A percentile compares a stretch with the other conserved stretches of the same genome.
Evolutionary conservation across 2,797 vertebrate species (phyloP).

Genomic region (Lophius americanus): DNA sequence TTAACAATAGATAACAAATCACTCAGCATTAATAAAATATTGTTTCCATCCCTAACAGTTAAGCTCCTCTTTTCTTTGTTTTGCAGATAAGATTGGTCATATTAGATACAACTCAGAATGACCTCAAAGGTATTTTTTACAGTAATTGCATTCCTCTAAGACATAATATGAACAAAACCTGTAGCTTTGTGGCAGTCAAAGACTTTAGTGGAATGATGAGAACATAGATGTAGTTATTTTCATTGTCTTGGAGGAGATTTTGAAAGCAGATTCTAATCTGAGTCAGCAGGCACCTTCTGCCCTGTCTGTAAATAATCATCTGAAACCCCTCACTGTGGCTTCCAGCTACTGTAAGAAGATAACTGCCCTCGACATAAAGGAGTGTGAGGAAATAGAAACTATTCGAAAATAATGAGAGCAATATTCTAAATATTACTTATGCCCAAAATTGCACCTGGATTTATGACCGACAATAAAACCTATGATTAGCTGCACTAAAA

Average conservation of each 20-base stretch:
- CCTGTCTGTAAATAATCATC: constrained; percentile 40
- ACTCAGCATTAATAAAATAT: too few species aligned
- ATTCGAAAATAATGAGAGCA: constrained; percentile 61
- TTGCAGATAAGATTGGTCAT: neutral
- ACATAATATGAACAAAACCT: neutral
- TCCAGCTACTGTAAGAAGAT: constrained; percentile 42
- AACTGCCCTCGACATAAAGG: constrained; percentile 41
- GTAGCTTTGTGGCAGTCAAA: constrained; percentile 1
- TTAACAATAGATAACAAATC: too few species aligned
- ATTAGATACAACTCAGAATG: neutral
- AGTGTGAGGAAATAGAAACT: constrained; percentile 46
- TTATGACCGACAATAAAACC: constrained; percentile 55
- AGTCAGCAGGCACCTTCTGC: constrained; percentile 40
- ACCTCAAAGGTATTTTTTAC: too few species aligned
- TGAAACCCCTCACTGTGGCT: constrained; percentile 24
- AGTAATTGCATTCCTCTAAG: neutral
- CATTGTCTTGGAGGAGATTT: constrained; percentile 37
- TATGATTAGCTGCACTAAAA: constrained; percentile 62
- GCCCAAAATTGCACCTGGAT: constrained; percentile 61
- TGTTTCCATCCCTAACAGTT: neutral
- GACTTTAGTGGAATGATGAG: neutral
- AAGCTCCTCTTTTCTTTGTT: neutral
- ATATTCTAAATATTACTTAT: constrained; percentile 62
- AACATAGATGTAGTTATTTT: constrained; percentile 13
- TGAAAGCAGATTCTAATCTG: constrained; percentile 46